Percentiles rank a stretch among this genome's conserved stretches.
Evolutionary conservation across 1,140 invertebrate species (phyloP).

Genomic region (Drosophila nigromelanica): DNA sequence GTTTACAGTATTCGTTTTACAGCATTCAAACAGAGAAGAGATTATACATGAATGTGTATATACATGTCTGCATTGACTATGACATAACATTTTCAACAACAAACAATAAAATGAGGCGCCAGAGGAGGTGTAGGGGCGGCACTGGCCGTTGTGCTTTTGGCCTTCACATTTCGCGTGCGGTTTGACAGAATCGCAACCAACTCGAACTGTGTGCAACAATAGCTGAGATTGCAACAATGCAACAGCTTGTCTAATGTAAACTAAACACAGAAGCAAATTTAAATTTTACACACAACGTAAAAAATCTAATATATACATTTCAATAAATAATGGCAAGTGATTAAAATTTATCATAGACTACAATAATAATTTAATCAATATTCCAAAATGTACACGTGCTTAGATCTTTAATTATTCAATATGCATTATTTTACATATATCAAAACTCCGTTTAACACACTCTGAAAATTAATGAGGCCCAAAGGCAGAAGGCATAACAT

Average conservation of each 20-base stretch:
- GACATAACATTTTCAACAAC: conserved; percentile 19
- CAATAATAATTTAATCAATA: conserved; percentile 16
- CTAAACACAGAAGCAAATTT: conserved; percentile 15
- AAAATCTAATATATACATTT: conserved; percentile 7
- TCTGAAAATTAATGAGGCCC: background rate
- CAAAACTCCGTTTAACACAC: background rate
- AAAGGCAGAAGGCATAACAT: background rate
- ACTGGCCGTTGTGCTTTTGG: conserved; percentile 24
- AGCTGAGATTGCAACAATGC: conserved; percentile 33
- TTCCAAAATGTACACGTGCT: background rate
- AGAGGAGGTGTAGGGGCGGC: background rate
- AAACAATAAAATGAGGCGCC: conserved; percentile 12
- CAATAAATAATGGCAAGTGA: conserved; percentile 1
- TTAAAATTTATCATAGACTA: conserved; percentile 3
- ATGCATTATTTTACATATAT: background rate
- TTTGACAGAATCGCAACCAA: conserved; percentile 44
- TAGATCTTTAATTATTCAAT: background rate
- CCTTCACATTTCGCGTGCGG: conserved; percentile 52
- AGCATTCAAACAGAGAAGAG: no score
- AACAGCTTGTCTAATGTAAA: conserved; percentile 14
- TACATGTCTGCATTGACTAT: no score
- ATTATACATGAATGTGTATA: no score
- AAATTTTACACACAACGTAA: conserved; percentile 20
- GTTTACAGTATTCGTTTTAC: no score
- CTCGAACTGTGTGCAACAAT: conserved; percentile 49